These are phyloP conservation scores for Trachelus stipa DNA, from an alignment of 2,888 invertebrate species.

Conservation along the genomic window DNA sequence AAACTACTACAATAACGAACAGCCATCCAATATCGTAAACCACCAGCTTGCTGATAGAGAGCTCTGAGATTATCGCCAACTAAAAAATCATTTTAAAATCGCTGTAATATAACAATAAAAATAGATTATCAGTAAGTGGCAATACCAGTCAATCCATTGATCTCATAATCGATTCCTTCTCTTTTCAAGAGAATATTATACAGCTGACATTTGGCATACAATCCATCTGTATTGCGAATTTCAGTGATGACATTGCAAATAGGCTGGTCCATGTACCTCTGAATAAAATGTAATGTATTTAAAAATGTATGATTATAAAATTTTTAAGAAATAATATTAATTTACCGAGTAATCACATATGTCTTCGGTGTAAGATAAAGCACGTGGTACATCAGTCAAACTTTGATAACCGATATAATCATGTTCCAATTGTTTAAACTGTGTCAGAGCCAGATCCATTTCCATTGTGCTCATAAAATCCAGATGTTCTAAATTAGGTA, in stretches of 20 bases:
- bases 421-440: constrained; percentile 90
- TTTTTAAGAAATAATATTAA: constrained; percentile 19
- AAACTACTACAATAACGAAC: constrained; percentile 96
- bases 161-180: constrained; percentile 84
- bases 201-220: constrained; percentile 85
- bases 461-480: constrained; percentile 90
- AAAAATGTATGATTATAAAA: neutral
- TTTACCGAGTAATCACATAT: constrained; percentile 66
- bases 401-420: constrained; percentile 96
- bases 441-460: constrained; percentile 79
- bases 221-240: constrained; percentile 76
- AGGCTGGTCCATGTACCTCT: constrained; percentile 75
- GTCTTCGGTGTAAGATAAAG: constrained; percentile 80
- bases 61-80: constrained; percentile 78
- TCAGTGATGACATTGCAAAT: constrained; percentile 82
- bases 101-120: neutral
- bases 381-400: constrained; percentile 92
- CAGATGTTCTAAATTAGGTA: constrained; percentile 80
- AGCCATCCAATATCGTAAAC: constrained; percentile 89
- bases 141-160: constrained; percentile 69
- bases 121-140: neutral
- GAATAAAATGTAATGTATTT: constrained; percentile 39
- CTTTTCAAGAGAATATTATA: constrained; percentile 85
- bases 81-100: constrained; percentile 47
- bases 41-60: constrained; percentile 87